Conservation (phyloP, 2,888 invertebrate genomes). For the Noctua janthina region DNA sequence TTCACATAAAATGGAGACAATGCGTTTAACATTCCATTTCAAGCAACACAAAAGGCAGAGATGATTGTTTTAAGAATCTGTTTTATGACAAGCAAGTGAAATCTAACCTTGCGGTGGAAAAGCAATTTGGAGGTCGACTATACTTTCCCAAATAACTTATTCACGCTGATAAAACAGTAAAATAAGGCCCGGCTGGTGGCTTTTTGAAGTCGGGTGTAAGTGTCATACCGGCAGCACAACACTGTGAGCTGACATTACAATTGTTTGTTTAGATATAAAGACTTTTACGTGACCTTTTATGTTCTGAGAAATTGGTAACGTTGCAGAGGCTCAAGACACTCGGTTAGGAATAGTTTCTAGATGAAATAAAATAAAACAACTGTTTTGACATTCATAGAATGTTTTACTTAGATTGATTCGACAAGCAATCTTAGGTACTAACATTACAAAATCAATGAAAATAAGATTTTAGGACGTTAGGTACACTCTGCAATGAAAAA, state of each 20-base stretch:
- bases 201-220: neutral
- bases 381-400: conserved; percentile 86
- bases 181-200: neutral
- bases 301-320: neutral
- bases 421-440: conserved; percentile 81
- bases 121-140: neutral
- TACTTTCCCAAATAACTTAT: neutral
- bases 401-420: conserved; percentile 85
- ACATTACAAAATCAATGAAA: conserved; percentile 76
- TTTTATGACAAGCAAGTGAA: neutral
- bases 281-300: neutral
- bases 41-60: neutral
- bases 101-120: neutral
- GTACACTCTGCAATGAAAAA: conserved; percentile 72
- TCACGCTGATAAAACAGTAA: neutral
- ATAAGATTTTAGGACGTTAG: conserved; percentile 70
- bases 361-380: conserved; percentile 73
- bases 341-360: neutral
- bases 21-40: neutral
- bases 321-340: neutral
- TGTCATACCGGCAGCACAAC: neutral
- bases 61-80: neutral
- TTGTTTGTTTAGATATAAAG: neutral
- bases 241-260: neutral
- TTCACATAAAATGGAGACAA: neutral